Evolutionary conservation across 2,797 vertebrate genomes (phyloP).

Genomic region (Petrocephalus sullivani): DNA sequence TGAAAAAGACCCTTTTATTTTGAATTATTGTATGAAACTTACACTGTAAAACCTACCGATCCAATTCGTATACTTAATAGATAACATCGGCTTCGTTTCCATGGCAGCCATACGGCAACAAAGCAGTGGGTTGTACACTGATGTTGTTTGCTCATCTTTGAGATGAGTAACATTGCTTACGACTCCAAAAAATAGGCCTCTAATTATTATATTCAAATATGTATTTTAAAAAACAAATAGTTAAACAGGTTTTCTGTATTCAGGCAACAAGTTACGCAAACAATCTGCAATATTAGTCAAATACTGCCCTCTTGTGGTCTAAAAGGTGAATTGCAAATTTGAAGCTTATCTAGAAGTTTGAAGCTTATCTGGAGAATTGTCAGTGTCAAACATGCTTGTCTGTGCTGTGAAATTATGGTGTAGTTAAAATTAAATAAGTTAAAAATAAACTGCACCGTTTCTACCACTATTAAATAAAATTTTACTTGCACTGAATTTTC

Average conservation of each 20-base stretch:
- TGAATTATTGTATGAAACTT: background rate
- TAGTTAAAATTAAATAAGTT: background rate
- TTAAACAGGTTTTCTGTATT: background rate
- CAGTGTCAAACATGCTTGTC: background rate
- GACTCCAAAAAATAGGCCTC: background rate
- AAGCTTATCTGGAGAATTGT: background rate
- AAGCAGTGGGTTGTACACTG: background rate
- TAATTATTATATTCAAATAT: background rate
- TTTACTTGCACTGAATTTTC: background rate
- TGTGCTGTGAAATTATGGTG: background rate
- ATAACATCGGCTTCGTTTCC: background rate
- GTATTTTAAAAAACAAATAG: background rate
- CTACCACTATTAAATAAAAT: background rate
- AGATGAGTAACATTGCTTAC: background rate
- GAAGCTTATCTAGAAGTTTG: background rate
- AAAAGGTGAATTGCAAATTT: background rate
- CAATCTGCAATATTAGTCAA: constrained; percentile 3
- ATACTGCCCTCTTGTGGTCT: constrained; percentile 14
- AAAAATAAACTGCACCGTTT: background rate
- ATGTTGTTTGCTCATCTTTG: background rate
- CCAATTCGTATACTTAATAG: background rate
- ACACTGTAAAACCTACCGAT: background rate
- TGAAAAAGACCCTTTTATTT: background rate
- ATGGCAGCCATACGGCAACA: background rate
- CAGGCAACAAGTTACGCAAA: background rate